Evolutionary conservation across 2,113 vertebrate species (phyloP).

Genomic region (Paedocypris sp.): DNA sequence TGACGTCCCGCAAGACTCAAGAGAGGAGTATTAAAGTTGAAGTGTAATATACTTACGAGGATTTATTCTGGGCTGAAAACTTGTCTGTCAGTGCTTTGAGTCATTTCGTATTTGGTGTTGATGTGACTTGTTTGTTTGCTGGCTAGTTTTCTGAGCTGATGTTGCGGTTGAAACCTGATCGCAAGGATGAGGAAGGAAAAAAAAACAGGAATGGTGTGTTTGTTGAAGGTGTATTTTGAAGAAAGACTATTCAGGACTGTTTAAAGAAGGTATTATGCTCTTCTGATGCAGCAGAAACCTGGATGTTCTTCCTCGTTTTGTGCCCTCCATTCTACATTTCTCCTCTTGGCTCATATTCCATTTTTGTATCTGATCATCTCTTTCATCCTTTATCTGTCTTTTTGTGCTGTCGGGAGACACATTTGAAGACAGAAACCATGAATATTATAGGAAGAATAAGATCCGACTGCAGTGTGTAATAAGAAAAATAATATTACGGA

Average conservation of each 20-base stretch:
- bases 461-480: neutral
- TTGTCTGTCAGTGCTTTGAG: neutral
- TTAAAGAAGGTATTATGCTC: neutral
- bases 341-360: neutral
- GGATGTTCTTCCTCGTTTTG: neutral
- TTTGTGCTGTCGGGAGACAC: neutral
- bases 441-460: neutral
- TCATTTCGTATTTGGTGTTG: constrained; percentile 3
- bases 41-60: constrained; percentile 1
- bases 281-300: neutral
- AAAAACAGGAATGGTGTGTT: neutral
- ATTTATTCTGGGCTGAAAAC: neutral
- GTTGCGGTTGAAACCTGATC: neutral
- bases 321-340: neutral
- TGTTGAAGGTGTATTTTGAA: neutral
- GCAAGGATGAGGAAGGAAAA: neutral
- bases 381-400: neutral
- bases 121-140: constrained; percentile 3
- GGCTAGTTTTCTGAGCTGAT: neutral
- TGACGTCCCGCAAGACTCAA: neutral
- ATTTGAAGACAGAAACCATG: neutral
- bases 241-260: neutral
- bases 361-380: neutral
- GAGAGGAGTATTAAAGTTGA: neutral
- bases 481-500: neutral